These are phyloP conservation scores for Chrysopilus asiliformis DNA, from an alignment of 2,888 invertebrate genomes.

Conservation along the genomic window DNA sequence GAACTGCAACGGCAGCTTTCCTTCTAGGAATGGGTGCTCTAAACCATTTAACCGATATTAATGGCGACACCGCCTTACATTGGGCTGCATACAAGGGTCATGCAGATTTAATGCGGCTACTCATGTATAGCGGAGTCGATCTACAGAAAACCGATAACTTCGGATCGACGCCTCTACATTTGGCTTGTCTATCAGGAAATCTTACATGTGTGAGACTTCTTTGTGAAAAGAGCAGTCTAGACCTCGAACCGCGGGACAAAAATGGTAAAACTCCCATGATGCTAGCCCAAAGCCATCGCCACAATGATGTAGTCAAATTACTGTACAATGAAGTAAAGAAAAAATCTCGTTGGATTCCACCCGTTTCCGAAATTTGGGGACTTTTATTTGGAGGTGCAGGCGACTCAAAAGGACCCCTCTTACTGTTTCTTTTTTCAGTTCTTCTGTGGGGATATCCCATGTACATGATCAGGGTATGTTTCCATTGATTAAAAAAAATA, in stretches of 20 bases:
- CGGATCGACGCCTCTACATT: conserved; percentile 80
- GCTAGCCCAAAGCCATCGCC: conserved; percentile 77
- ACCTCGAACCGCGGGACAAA: conserved; percentile 75
- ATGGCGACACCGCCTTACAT: conserved; percentile 84
- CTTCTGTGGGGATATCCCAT: conserved; percentile 87
- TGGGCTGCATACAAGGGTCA: conserved; percentile 93
- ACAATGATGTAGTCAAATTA: conserved; percentile 69
- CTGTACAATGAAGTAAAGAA: conserved; percentile 71
- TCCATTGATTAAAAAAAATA: neutral
- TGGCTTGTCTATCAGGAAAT: conserved; percentile 81
- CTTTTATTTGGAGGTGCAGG: conserved; percentile 82
- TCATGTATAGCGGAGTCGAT: conserved; percentile 85
- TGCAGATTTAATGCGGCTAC: conserved; percentile 69
- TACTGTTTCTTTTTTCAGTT: conserved; percentile 75
- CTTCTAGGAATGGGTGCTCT: conserved; percentile 80
- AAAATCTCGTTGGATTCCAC: conserved; percentile 74
- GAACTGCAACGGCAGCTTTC: conserved; percentile 80
- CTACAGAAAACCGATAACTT: conserved; percentile 83
- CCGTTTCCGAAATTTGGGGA: conserved; percentile 77
- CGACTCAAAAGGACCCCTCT: conserved; percentile 75
- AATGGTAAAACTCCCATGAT: conserved; percentile 86
- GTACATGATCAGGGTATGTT: conserved; percentile 68
- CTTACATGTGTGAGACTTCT: conserved; percentile 73
- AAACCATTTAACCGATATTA: conserved; percentile 75
- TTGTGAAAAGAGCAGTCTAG: conserved; percentile 83